Percentiles rank a stretch among this genome's conserved stretches.
phyloP scores from a whole-genome alignment of 2,113 vertebrate genomes.

The Urocynchramus pylzowi region DNA sequence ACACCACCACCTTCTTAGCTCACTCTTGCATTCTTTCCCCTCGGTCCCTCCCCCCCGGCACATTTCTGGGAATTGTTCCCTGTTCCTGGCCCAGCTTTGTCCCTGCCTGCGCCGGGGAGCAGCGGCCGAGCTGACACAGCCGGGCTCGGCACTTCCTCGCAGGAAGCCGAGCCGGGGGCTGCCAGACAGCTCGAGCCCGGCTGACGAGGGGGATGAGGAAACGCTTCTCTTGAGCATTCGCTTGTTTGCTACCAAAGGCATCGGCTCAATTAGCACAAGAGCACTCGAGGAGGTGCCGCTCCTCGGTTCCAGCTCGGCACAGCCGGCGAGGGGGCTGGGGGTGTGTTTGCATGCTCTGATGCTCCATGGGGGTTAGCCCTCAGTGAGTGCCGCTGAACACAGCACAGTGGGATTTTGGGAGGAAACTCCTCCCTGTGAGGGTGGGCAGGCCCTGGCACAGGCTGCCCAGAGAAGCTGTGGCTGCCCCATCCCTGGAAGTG shows the following conservation, averaged over 20 bases:
- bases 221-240: neutral
- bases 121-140: neutral
- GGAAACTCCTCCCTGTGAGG: neutral
- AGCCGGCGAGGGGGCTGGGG: neutral
- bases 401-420: neutral
- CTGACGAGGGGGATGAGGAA: neutral
- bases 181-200: neutral
- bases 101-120: neutral
- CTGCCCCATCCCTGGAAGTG: neutral
- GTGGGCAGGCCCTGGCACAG: neutral
- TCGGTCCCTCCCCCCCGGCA: neutral
- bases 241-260: neutral
- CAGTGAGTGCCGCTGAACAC: accelerated
- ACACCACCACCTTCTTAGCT: neutral
- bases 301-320: neutral
- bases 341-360: accelerated
- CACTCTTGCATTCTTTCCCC: neutral
- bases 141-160: neutral
- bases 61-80: constrained; percentile 44
- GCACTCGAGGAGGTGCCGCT: neutral
- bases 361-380: neutral
- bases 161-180: neutral
- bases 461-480: neutral
- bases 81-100: neutral
- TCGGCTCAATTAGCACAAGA: neutral